A percentile compares a stretch with the other conserved stretches of the same genome.
These are phyloP conservation scores for Leptinotarsa lineolata DNA, from an alignment of 1,140 invertebrate genomes.

Conservation along the genomic window DNA sequence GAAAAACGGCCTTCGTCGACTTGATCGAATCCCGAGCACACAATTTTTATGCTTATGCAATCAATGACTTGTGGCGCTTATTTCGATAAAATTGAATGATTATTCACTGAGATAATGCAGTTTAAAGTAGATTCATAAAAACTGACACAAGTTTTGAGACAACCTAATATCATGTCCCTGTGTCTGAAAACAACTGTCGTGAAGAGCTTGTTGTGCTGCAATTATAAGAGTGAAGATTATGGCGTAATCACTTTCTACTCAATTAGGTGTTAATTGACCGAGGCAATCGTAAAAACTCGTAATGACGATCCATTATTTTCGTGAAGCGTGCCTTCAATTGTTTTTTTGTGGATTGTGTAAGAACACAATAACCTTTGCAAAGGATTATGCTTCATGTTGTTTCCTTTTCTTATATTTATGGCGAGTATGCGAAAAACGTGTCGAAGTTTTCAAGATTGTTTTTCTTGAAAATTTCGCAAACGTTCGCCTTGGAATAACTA, in stretches of 20 bases:
- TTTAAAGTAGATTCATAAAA: too few relatives aligned
- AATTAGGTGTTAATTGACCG: neutral
- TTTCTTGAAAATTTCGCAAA: neutral
- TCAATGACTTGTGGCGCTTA: too few relatives aligned
- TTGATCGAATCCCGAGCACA: too few relatives aligned
- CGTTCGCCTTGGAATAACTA: neutral
- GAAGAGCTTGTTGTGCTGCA: too few relatives aligned
- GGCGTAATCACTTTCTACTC: neutral
- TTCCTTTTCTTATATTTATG: neutral
- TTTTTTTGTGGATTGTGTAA: neutral
- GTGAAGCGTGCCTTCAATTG: neutral
- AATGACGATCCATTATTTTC: conserved; percentile 1
- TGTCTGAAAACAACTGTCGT: too few relatives aligned
- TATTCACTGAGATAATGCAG: too few relatives aligned
- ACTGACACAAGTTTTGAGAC: too few relatives aligned
- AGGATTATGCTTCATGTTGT: neutral
- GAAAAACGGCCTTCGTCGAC: too few relatives aligned
- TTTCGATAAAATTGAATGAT: too few relatives aligned
- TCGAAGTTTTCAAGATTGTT: neutral
- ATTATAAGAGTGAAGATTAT: too few relatives aligned
- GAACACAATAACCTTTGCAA: neutral
- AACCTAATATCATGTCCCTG: too few relatives aligned
- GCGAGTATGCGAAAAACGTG: neutral
- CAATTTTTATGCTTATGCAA: too few relatives aligned
- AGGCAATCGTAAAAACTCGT: neutral